Evolutionary conservation across 2,113 vertebrate species (phyloP).

Genomic region (Eulemur rufifrons): DNA sequence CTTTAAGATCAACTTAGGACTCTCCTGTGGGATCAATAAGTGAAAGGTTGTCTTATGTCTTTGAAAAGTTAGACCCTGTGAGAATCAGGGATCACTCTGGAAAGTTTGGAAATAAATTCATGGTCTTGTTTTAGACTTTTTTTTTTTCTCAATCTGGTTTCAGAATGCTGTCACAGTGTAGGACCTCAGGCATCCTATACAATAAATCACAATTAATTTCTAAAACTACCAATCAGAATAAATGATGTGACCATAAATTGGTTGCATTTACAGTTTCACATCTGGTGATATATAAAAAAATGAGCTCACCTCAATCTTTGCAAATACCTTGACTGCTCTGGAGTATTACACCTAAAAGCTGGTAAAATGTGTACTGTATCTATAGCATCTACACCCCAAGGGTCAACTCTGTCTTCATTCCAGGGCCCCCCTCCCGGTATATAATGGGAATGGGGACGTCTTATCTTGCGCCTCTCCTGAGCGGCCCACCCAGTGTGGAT

Average conservation of each 20-base stretch:
- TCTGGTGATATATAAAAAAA: neutral
- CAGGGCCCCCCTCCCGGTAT: neutral
- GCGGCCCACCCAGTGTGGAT: neutral
- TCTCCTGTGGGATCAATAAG: neutral
- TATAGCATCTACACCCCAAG: neutral
- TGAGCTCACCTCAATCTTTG: neutral
- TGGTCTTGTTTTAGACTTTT: neutral
- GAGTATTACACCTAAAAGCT: neutral
- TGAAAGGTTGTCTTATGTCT: neutral
- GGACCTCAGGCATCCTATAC: neutral
- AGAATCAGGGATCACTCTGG: neutral
- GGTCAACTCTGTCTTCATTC: neutral
- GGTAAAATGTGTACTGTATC: neutral
- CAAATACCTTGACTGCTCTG: neutral
- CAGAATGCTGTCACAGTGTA: neutral
- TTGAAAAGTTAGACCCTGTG: neutral
- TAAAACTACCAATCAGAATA: conserved; percentile 11
- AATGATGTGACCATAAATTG: neutral
- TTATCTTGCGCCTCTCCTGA: neutral
- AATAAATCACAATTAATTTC: neutral
- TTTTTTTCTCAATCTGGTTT: neutral
- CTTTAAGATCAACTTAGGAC: conserved; percentile 14
- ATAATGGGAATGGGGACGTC: neutral
- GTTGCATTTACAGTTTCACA: neutral
- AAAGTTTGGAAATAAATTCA: conserved; percentile 32